phyloP scores from a whole-genome alignment of 2,113 vertebrate genomes.

The Pseudonaja textilis region DNA sequence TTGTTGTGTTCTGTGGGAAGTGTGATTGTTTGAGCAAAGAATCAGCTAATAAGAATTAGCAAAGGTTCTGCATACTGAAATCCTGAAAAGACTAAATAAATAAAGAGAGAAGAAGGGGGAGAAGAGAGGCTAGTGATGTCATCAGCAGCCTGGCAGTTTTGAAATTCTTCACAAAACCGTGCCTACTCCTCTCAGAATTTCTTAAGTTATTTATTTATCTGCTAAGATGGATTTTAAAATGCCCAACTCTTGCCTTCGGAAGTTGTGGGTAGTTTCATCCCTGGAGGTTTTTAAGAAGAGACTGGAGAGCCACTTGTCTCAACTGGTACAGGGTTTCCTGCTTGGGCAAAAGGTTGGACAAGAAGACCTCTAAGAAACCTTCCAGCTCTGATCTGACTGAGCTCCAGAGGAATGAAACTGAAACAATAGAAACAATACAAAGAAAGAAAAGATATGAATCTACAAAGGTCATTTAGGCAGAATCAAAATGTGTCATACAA shows the following conservation, averaged over 20 bases:
- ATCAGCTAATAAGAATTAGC: constrained; percentile 31
- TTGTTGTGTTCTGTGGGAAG: constrained; percentile 31
- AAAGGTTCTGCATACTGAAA: constrained; percentile 31
- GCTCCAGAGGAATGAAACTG: not conserved
- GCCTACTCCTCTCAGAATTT: not conserved
- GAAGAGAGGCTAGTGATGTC: not conserved
- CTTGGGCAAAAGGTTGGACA: not conserved
- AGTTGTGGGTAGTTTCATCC: not conserved
- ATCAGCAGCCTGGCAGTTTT: not conserved
- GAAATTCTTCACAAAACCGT: not conserved
- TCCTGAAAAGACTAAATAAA: not conserved
- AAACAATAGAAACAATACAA: not conserved
- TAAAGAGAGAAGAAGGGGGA: not conserved
- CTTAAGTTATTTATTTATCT: not conserved
- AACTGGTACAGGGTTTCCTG: not conserved
- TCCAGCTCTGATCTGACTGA: not conserved
- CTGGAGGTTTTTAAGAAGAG: not conserved
- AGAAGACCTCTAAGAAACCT: not conserved
- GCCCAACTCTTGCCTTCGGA: not conserved
- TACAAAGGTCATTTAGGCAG: not conserved
- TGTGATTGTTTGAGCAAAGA: constrained; percentile 11
- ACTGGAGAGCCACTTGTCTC: not conserved
- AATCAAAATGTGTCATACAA: not conserved
- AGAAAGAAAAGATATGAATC: not conserved
- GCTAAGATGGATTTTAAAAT: not conserved